Evolutionary conservation across 2,888 invertebrate species (phyloP).

Genomic region (Calliphora vomitoria): DNA sequence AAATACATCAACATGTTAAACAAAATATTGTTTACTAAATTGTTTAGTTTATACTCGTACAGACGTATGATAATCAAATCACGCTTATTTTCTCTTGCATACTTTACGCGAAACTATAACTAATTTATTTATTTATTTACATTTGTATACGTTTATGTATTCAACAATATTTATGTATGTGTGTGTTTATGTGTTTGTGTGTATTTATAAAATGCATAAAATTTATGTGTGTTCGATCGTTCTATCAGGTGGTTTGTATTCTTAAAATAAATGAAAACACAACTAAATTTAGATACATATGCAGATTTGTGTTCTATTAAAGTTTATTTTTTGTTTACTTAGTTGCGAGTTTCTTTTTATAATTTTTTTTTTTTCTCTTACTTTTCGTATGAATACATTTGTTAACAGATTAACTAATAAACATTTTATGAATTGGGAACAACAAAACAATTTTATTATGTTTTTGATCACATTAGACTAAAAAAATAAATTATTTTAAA

Average conservation of each 20-base stretch:
- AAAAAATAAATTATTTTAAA: background rate
- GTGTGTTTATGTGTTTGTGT: background rate
- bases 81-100: background rate
- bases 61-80: background rate
- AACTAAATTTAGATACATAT: slow-evolving; percentile 37
- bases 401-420: slow-evolving; percentile 6
- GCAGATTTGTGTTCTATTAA: slow-evolving; percentile 14
- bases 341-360: background rate
- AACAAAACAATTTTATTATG: slow-evolving; percentile 9
- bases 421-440: background rate
- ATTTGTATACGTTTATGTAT: background rate
- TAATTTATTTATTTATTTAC: background rate
- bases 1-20: background rate
- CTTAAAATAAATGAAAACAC: slow-evolving; percentile 24
- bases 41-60: background rate
- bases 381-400: background rate
- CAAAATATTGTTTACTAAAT: slow-evolving; percentile 7
- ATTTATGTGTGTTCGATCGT: slow-evolving; percentile 1
- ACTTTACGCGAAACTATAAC: background rate
- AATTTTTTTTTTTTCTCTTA: background rate
- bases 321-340: slow-evolving; percentile 13
- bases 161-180: no score
- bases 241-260: slow-evolving; percentile 66
- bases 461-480: background rate
- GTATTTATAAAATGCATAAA: background rate